Conservation (phyloP, 1,140 invertebrate genomes). For the Drosophila mojavensis region DNA sequence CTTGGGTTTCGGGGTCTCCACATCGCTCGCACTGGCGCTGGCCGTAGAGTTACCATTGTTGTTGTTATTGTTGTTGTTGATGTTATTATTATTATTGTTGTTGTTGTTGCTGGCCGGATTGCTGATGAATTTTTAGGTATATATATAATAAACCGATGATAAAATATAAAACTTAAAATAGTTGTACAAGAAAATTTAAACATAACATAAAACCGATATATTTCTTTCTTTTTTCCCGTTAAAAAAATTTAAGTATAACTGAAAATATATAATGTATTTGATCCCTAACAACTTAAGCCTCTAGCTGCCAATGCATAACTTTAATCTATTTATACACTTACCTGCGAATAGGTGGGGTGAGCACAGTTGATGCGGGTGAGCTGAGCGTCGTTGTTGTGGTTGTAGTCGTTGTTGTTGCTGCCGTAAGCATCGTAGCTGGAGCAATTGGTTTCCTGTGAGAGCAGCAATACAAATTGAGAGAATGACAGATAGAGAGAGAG, state of each 20-base stretch:
- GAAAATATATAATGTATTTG: too few species aligned
- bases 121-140: slow-evolving; percentile 37
- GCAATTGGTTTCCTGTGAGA: slow-evolving; percentile 61
- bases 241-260: too few species aligned
- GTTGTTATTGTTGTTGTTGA: slow-evolving; percentile 58
- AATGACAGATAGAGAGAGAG: neutral
- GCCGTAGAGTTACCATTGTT: slow-evolving; percentile 84
- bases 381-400: slow-evolving; percentile 60
- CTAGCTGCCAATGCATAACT: too few species aligned
- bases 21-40: slow-evolving; percentile 51
- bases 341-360: slow-evolving; percentile 79
- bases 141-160: slow-evolving; percentile 14
- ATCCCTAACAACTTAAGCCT: too few species aligned
- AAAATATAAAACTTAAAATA: slow-evolving; percentile 14
- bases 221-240: too few species aligned
- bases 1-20: slow-evolving; percentile 74
- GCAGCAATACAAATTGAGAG: slow-evolving; percentile 17
- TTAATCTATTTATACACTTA: slow-evolving; percentile 33
- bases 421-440: slow-evolving; percentile 58
- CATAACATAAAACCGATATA: too few species aligned
- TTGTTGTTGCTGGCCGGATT: slow-evolving; percentile 60
- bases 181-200: too few species aligned
- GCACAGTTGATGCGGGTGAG: slow-evolving; percentile 68
- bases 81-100: slow-evolving; percentile 61
- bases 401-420: slow-evolving; percentile 55